phyloP scores from a whole-genome alignment of 2,797 vertebrate genomes.

The Microctenopoma lineatum region DNA sequence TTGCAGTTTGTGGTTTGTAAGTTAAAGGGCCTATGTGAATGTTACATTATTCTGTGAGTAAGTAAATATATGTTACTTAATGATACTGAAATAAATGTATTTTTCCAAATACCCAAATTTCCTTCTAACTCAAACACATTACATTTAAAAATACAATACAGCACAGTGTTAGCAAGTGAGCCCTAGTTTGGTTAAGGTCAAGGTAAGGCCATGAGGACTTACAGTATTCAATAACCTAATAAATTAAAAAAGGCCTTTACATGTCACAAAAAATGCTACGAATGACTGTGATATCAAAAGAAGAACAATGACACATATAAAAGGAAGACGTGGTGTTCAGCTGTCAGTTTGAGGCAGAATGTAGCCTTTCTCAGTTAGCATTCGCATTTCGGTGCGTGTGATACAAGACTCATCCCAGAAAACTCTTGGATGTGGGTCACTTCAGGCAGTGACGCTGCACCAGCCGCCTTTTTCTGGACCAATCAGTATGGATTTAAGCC shows the following conservation, averaged over 20 bases:
- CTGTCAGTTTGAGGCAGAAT: neutral
- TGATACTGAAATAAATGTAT: too few species aligned
- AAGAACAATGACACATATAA: neutral
- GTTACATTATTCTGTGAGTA: too few species aligned
- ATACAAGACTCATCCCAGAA: neutral
- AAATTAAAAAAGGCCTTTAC: neutral
- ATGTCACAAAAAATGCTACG: neutral
- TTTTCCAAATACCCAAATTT: neutral
- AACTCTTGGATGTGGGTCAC: too few species aligned
- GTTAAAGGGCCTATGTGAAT: too few species aligned
- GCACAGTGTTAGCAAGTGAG: too few species aligned
- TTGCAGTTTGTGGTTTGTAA: too few species aligned
- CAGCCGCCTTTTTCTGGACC: too few species aligned
- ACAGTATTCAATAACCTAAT: neutral
- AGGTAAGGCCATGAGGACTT: neutral
- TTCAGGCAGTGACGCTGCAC: too few species aligned
- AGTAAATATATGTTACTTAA: too few species aligned
- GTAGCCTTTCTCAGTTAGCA: neutral
- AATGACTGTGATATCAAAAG: neutral
- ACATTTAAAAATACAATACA: too few species aligned
- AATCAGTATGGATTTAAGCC: too few species aligned
- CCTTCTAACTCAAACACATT: neutral
- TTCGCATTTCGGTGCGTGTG: neutral
- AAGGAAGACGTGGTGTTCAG: neutral
- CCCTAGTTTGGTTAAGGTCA: neutral